Conservation (phyloP, 2,113 vertebrate genomes). For the Dipodomys stephensi region DNA sequence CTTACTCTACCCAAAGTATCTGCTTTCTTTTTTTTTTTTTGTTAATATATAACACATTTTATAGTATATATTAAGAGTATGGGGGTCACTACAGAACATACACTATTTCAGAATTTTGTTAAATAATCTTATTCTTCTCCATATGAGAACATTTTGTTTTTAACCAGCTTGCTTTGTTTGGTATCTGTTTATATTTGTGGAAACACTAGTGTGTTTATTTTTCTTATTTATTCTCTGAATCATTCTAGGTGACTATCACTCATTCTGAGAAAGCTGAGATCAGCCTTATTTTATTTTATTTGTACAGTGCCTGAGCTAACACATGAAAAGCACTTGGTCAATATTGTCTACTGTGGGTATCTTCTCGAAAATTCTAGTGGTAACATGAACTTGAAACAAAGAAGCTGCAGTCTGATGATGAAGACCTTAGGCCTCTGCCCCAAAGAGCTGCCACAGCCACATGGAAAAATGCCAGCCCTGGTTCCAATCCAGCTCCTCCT, state of each 20-base stretch:
- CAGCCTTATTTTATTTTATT: not conserved
- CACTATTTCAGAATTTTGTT: not conserved
- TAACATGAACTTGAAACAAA: not conserved
- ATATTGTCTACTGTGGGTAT: not conserved
- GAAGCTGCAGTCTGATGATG: not conserved
- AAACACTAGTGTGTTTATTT: conserved; percentile 1
- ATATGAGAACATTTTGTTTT: conserved; percentile 45
- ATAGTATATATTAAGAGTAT: too few species aligned
- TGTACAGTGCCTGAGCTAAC: not conserved
- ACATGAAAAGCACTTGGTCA: not conserved
- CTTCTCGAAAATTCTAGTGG: not conserved
- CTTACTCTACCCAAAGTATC: not conserved
- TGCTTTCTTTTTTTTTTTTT: not conserved
- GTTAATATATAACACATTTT: too few species aligned
- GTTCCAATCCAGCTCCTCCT: not conserved
- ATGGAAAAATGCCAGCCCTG: not conserved
- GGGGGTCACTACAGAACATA: too few species aligned
- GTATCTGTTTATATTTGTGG: conserved; percentile 31
- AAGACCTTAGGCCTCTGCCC: not conserved
- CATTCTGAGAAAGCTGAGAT: not conserved
- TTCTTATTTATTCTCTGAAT: conserved; percentile 3
- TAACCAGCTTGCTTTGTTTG: conserved; percentile 20
- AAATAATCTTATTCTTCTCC: not conserved
- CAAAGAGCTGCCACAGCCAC: not conserved
- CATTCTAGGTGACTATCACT: not conserved